phyloP scores from a whole-genome alignment of 2,797 vertebrate species.

The Notoglanidium macrostoma region DNA sequence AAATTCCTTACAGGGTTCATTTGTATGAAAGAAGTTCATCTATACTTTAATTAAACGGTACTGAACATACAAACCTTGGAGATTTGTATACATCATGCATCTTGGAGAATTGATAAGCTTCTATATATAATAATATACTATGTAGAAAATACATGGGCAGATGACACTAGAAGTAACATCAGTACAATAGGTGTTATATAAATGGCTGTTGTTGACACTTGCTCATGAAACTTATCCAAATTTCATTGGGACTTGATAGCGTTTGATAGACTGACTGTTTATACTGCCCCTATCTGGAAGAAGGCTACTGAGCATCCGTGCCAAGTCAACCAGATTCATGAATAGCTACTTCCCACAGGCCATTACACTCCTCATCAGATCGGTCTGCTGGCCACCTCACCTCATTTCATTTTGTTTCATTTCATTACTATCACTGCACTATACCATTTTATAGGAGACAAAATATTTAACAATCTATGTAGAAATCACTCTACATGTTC shows the following conservation, averaged over 20 bases:
- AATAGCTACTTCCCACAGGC: neutral
- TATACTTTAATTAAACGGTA: neutral
- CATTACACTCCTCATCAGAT: conserved; percentile 1
- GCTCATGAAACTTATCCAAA: neutral
- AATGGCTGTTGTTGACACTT: neutral
- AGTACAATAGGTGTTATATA: neutral
- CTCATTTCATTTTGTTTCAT: conserved; percentile 4
- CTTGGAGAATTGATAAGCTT: too few relatives aligned
- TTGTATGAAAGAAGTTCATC: neutral
- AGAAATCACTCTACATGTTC: neutral
- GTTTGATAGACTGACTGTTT: neutral
- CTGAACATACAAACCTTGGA: neutral
- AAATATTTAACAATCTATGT: neutral
- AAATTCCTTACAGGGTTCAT: neutral
- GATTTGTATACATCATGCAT: too few relatives aligned
- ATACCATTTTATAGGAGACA: neutral
- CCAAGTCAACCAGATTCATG: neutral
- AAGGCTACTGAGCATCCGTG: neutral
- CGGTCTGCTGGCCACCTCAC: neutral
- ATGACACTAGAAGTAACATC: neutral
- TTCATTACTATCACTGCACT: neutral
- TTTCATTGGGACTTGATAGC: neutral
- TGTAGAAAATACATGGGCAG: neutral
- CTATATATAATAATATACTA: neutral
- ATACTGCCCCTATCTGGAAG: neutral